Conservation (phyloP, 2,113 vertebrate species). For the Larimichthys crocea region DNA sequence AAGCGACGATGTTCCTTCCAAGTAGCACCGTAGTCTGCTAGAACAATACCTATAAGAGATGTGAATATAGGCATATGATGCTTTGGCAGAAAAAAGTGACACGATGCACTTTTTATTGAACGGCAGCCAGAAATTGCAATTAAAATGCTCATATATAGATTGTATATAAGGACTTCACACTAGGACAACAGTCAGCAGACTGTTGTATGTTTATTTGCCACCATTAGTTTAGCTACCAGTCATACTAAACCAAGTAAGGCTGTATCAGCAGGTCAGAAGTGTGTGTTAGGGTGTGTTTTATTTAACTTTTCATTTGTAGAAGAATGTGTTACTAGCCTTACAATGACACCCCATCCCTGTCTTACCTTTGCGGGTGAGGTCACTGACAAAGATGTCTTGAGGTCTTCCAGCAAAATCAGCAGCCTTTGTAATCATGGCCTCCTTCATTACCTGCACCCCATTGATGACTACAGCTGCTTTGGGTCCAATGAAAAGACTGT, state of each 20-base stretch:
- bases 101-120: not conserved
- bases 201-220: too few relatives aligned
- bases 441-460: constrained; percentile 57
- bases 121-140: not conserved
- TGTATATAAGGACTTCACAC: not conserved
- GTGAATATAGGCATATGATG: not conserved
- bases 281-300: not conserved
- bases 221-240: too few relatives aligned
- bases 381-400: constrained; percentile 49
- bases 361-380: constrained; percentile 30
- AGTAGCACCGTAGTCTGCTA: constrained; percentile 52
- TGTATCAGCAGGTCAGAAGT: too few relatives aligned
- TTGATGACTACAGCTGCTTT: constrained; percentile 57
- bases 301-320: not conserved
- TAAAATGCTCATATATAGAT: not conserved
- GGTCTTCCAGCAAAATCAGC: constrained; percentile 71
- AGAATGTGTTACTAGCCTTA: not conserved
- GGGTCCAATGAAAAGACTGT: constrained; percentile 63
- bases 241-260: too few relatives aligned
- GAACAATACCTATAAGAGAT: constrained; percentile 59
- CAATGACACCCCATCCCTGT: not conserved
- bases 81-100: not conserved
- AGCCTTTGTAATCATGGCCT: constrained; percentile 64
- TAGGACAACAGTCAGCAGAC: not conserved
- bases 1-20: constrained; percentile 85